Base-by-base conservation (phyloP, 2,888 invertebrate species). In the Drosophila glabriapex region DNA sequence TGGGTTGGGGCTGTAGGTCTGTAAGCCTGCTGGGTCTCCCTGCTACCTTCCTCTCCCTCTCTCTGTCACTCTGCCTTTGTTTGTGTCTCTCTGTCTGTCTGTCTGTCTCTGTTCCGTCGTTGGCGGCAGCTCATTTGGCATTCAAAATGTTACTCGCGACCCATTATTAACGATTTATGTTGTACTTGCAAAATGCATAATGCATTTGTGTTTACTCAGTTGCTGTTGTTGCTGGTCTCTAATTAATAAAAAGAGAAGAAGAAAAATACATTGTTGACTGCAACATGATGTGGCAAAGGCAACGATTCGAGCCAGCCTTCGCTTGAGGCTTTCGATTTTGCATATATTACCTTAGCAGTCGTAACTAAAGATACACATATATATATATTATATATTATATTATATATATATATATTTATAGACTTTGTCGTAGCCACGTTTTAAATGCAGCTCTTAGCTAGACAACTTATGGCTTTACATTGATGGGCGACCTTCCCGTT, bases 101-200 rank as follows among this genome's bases (percentile, higher is more conserved):
- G 46, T 22, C 10, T 46, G 22, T 14, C 41, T 22, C 29, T 31
- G 19, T 25, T 12, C 7, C 59, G 25, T 49, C 62, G 31, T 41
- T 54, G 25, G 29, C 46, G 41, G 58, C 65, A 33, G 56, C 85
- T 85, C 88, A 89, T 85, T 85, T 85, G 80, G 77, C 85, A 85
- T 89, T 85, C 90, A 89, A 89, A 87, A 73, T 70, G 88, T 73
- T 73, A 43, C 68, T 69, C 54, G 41, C 25, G 19, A 37, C 22
- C 69, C 78, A 84, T 86, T 89, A 89, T 63, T 66, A 63, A 70
- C 85, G 69, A 81, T 81, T 86, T 89, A 83, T 73, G 82, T 68
- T 69, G 70, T 39, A 73, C 67, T 65, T 70, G 61, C 37, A 64
- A 76, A 78, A 78, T 85, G 73, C 87, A 89, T 87, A 73, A 83